Base-by-base conservation (phyloP, 2,797 vertebrate species). In the Varecia variegata region DNA sequence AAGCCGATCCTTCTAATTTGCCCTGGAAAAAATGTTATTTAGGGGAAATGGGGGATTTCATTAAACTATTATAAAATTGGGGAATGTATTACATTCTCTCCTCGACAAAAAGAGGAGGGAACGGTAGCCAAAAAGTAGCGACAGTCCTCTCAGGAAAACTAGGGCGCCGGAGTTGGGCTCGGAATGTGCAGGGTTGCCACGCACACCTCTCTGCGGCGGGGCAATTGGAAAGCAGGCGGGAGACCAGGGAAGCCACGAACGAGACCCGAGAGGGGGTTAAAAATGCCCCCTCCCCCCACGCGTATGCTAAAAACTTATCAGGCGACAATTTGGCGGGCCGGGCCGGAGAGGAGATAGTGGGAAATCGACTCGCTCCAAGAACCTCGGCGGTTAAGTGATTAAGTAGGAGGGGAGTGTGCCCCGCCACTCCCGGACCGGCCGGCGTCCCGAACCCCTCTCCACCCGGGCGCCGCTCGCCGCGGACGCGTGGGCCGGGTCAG, bases 291-390 rank as follows among this genome's bases (percentile, higher is more conserved):
- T 71, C 96, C 95, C 95, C 96, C 95, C 84, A 90, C 35, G 56
- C 58, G 27, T 0, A 43, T 35, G 73, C 95, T 38, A n/a, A 50
- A 76, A 96, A 96, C 96, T 96, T 95, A 90, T 86, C 88, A 62
- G 96, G 96, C 96, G 97, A 97, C 97, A 83, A 97, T 96, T 94
- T 97, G 97, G 97, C 97, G 88, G 94, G 93, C 84, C 52, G 0
- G 45, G 71, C 5, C 43, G 13, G 73, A 25, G 32, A 21, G 17
- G 54, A 45, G 93, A 82, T 30, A 52, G 70, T 23, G 81, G 30
- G 60, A 21, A 52, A 15, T 0, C 35, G 15, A 17, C 85, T 35
- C 20, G 58, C 65, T 84, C 70, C 95, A 1, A 3, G 21, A 25
- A 15, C 73, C 86, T 35, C 73, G 38, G 4, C 11, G 32, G 52